These are phyloP conservation scores for Phaonia tiefii DNA, from an alignment of 2,888 invertebrate genomes.

Conservation along the genomic window DNA sequence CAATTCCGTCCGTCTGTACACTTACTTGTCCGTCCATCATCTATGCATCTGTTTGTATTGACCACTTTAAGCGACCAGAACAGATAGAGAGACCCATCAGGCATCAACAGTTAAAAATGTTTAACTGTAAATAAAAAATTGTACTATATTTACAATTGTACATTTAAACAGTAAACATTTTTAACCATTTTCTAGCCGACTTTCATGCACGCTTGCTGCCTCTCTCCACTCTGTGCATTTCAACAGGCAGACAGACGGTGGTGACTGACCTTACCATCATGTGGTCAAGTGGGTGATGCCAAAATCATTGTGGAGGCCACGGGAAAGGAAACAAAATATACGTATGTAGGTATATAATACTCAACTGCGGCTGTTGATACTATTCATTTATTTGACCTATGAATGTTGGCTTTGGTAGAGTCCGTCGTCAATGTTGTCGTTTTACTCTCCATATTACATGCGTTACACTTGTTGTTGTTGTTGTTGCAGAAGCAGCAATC, in stretches of 20 bases:
- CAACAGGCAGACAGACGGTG: background rate
- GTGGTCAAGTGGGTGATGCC: slow-evolving; percentile 67
- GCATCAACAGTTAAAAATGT: slow-evolving; percentile 65
- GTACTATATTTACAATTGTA: background rate
- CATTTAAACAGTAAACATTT: slow-evolving; percentile 55
- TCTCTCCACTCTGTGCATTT: background rate
- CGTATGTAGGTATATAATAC: background rate
- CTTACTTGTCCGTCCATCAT: background rate
- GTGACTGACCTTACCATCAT: slow-evolving; percentile 25
- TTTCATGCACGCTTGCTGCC: slow-evolving; percentile 16
- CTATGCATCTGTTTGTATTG: slow-evolving; percentile 51
- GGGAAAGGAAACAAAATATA: slow-evolving; percentile 14
- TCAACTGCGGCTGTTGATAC: slow-evolving; percentile 28
- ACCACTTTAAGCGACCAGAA: slow-evolving; percentile 35
- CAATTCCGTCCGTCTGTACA: background rate
- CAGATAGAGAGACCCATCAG: slow-evolving; percentile 57
- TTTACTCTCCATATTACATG: too few relatives aligned
- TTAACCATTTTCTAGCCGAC: slow-evolving; percentile 41
- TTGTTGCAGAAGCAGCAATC: slow-evolving; percentile 3
- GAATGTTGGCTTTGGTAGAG: slow-evolving; percentile 66
- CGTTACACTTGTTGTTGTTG: slow-evolving; percentile 46
- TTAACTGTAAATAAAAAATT: slow-evolving; percentile 59
- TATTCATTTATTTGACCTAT: slow-evolving; percentile 66
- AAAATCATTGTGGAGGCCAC: slow-evolving; percentile 54
- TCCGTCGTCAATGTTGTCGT: slow-evolving; percentile 19